These are phyloP conservation scores for Drosophila mayaguana DNA, from an alignment of 2,888 invertebrate genomes.

Conservation along the genomic window DNA sequence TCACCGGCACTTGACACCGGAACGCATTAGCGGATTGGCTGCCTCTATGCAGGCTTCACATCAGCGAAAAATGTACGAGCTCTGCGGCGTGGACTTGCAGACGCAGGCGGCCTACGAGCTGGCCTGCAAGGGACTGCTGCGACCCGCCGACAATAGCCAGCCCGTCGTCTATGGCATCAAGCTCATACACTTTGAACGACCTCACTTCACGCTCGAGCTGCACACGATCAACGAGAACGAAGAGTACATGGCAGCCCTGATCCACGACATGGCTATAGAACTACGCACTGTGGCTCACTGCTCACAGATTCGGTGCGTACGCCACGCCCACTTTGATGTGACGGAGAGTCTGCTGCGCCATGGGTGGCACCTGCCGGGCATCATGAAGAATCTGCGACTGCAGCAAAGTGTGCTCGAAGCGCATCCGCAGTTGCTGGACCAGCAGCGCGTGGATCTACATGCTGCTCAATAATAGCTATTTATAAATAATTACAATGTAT, in stretches of 20 bases:
- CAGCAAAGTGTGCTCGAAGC: slow-evolving; percentile 86
- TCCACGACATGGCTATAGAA: slow-evolving; percentile 93
- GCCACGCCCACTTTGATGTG: slow-evolving; percentile 92
- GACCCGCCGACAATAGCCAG: slow-evolving; percentile 89
- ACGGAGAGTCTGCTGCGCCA: slow-evolving; percentile 92
- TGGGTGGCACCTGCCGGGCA: slow-evolving; percentile 91
- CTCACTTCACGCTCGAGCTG: slow-evolving; percentile 94
- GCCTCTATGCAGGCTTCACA: slow-evolving; percentile 93
- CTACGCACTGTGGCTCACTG: slow-evolving; percentile 93
- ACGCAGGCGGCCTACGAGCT: slow-evolving; percentile 96
- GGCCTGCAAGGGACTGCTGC: slow-evolving; percentile 92
- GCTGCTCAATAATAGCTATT: slow-evolving; percentile 20
- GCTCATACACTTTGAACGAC: slow-evolving; percentile 92
- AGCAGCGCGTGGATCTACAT: slow-evolving; percentile 72
- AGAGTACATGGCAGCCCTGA: slow-evolving; percentile 90
- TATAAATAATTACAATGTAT: slow-evolving; percentile 1
- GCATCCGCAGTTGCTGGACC: slow-evolving; percentile 79
- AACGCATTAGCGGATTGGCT: slow-evolving; percentile 90
- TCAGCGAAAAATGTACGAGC: slow-evolving; percentile 93
- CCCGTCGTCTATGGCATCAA: slow-evolving; percentile 95
- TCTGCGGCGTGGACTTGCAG: slow-evolving; percentile 92
- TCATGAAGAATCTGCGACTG: slow-evolving; percentile 88
- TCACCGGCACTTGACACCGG: slow-evolving; percentile 89
- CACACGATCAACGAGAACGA: slow-evolving; percentile 95
- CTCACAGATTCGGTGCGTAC: slow-evolving; percentile 91